These are phyloP conservation scores for Rhagoletis pomonella DNA, from an alignment of 1,140 invertebrate genomes.

Conservation along the genomic window DNA sequence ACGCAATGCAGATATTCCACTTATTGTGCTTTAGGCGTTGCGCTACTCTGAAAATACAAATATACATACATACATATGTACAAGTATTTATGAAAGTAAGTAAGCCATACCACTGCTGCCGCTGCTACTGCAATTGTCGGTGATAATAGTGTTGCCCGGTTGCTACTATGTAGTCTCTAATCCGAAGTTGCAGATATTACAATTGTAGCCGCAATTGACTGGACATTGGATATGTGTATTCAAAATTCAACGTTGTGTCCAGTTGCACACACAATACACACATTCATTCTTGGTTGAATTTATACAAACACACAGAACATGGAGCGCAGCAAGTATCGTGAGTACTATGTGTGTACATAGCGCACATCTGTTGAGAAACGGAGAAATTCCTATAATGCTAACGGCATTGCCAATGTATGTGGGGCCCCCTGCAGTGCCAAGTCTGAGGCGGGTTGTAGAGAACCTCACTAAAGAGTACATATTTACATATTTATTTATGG, in stretches of 20 bases:
- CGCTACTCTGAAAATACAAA: neutral
- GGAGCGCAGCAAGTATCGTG: too few species aligned
- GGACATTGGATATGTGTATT: neutral
- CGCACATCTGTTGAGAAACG: neutral
- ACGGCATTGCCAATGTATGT: neutral
- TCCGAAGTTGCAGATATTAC: conserved; percentile 19
- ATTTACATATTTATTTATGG: neutral
- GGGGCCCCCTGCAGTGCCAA: neutral
- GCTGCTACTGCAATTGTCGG: neutral
- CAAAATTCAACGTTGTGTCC: neutral
- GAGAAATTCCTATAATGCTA: neutral
- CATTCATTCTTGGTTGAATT: neutral
- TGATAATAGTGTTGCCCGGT: neutral
- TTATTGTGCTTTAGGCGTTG: neutral
- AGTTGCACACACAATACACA: neutral
- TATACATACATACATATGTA: neutral
- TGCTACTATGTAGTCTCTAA: neutral
- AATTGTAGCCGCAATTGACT: neutral
- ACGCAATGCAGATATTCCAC: conserved; percentile 42
- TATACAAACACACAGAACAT: neutral
- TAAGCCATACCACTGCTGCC: neutral
- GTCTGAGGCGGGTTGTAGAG: neutral
- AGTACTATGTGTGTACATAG: neutral
- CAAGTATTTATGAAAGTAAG: neutral
- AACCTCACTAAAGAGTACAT: neutral